These are phyloP conservation scores for Melipona bicolor DNA, from an alignment of 2,888 invertebrate species.

Conservation along the genomic window DNA sequence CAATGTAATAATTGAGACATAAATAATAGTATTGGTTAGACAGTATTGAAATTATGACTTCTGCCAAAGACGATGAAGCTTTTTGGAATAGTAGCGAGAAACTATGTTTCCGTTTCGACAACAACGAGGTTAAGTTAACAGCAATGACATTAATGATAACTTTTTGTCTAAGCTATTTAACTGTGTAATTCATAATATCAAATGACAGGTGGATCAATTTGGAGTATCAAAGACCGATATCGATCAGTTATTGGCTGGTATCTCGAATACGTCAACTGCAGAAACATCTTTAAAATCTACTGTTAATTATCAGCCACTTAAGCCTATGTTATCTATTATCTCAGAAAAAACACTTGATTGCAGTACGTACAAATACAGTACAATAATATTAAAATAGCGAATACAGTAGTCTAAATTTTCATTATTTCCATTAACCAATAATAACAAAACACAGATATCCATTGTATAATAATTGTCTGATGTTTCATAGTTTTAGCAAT, in stretches of 20 bases:
- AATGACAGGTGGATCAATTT: conserved; percentile 85
- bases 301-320: conserved; percentile 74
- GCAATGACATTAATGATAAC: neutral
- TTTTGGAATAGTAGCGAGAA: conserved; percentile 92
- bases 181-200: conserved; percentile 58
- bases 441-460: neutral
- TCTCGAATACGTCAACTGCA: conserved; percentile 76
- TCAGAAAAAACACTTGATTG: conserved; percentile 81
- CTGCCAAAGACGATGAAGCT: conserved; percentile 87
- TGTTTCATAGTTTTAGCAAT: conserved; percentile 84
- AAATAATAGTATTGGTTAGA: neutral
- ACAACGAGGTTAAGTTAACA: conserved; percentile 87
- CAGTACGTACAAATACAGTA: conserved; percentile 75
- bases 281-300: conserved; percentile 73
- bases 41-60: conserved; percentile 65
- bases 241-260: conserved; percentile 82
- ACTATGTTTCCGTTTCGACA: conserved; percentile 91
- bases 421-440: neutral
- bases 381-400: conserved; percentile 20
- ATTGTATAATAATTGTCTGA: conserved; percentile 10
- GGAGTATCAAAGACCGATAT: conserved; percentile 84
- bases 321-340: conserved; percentile 84
- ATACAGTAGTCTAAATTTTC: neutral
- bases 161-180: conserved; percentile 74
- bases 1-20: neutral